phyloP scores from a whole-genome alignment of 1,140 invertebrate species.

The Muscidifurax raptorellus region DNA sequence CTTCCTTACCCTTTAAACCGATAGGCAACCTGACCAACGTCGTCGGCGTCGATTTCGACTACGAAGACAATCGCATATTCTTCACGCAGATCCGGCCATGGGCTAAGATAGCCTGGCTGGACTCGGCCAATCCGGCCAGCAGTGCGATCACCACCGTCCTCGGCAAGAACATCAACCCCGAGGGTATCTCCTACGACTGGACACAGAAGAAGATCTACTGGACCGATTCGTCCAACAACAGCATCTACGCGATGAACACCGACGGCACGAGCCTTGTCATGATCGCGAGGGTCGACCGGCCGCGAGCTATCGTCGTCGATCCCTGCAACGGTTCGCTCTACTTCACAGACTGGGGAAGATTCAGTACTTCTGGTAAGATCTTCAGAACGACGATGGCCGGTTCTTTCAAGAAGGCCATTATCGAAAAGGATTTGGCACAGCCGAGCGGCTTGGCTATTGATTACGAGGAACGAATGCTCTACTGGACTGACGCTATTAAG shows the following conservation, averaged over 20 bases:
- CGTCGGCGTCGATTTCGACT: slow-evolving; percentile 97
- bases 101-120: slow-evolving; percentile 89
- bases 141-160: slow-evolving; percentile 84
- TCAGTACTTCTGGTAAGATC: slow-evolving; percentile 95
- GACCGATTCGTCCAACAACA: slow-evolving; percentile 96
- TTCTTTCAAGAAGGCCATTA: slow-evolving; percentile 91
- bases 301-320: slow-evolving; percentile 96
- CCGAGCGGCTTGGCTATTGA: slow-evolving; percentile 97
- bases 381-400: slow-evolving; percentile 98
- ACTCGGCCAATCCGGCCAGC: slow-evolving; percentile 80
- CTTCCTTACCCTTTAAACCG: slow-evolving; percentile 89
- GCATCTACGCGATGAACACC: slow-evolving; percentile 96
- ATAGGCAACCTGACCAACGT: slow-evolving; percentile 95
- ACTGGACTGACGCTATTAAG: slow-evolving; percentile 98
- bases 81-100: slow-evolving; percentile 95
- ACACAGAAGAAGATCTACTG: slow-evolving; percentile 97
- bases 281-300: slow-evolving; percentile 94
- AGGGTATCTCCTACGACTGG: slow-evolving; percentile 98
- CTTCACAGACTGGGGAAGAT: slow-evolving; percentile 95
- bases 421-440: slow-evolving; percentile 93
- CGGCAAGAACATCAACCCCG: slow-evolving; percentile 91
- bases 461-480: slow-evolving; percentile 95
- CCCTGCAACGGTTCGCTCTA: slow-evolving; percentile 96
- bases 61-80: slow-evolving; percentile 88
- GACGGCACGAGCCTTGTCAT: slow-evolving; percentile 93